These are phyloP conservation scores for Aporophyla lueneburgensis DNA, from an alignment of 2,888 invertebrate species.

Conservation along the genomic window DNA sequence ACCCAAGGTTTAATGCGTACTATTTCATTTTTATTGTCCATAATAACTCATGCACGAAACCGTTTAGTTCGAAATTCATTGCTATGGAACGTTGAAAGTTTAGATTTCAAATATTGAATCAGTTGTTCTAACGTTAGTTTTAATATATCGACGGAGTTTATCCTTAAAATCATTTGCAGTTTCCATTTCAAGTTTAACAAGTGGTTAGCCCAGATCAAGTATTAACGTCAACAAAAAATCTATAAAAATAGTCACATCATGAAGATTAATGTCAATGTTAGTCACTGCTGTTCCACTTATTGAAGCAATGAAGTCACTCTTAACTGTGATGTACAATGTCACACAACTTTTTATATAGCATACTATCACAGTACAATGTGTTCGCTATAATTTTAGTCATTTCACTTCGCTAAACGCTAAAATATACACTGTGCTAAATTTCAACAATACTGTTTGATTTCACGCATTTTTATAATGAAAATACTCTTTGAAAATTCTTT, in stretches of 20 bases:
- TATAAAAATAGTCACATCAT: not conserved
- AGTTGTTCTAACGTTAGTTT: not conserved
- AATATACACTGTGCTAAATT: conserved; percentile 60
- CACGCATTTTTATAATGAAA: conserved; percentile 45
- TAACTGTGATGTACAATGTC: conserved; percentile 51
- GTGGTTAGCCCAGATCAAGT: not conserved
- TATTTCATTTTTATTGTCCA: conserved; percentile 47
- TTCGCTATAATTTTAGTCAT: conserved; percentile 70
- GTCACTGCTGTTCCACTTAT: conserved; percentile 39
- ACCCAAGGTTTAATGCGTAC: conserved; percentile 20
- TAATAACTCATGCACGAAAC: conserved; percentile 23
- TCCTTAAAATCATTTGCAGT: not conserved
- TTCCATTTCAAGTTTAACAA: conserved; percentile 6
- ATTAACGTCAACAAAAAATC: conserved; percentile 9
- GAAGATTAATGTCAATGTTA: conserved; percentile 2
- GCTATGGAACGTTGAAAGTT: not conserved
- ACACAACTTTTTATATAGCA: conserved; percentile 59
- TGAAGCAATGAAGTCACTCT: conserved; percentile 60
- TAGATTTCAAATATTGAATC: not conserved
- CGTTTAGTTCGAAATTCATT: conserved; percentile 23
- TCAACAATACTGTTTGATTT: conserved; percentile 50
- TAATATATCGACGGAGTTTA: not conserved
- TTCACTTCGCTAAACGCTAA: conserved; percentile 71
- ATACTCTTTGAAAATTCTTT: conserved; percentile 57
- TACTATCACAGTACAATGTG: conserved; percentile 71